Percentiles rank a stretch among this genome's conserved stretches.
Conservation (phyloP, 1,140 invertebrate genomes). For the Drosophila varians region DNA sequence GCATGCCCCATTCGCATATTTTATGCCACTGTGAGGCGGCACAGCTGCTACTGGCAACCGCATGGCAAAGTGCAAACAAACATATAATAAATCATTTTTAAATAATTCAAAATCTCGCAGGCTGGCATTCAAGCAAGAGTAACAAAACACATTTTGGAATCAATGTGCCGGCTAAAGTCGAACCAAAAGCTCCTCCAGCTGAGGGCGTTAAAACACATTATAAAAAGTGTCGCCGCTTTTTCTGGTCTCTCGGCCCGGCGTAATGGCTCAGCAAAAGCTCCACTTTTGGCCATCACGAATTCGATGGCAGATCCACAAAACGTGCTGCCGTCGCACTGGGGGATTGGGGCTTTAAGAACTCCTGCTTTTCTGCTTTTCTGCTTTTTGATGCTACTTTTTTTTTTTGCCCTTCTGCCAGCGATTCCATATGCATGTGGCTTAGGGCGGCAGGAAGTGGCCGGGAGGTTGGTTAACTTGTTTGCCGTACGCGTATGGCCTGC, state of each 20-base stretch:
- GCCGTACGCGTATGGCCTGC: conserved; percentile 58
- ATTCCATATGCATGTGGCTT: conserved; percentile 40
- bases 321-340: conserved; percentile 44
- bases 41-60: conserved; percentile 61
- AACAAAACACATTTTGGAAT: conserved; percentile 7
- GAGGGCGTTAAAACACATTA: conserved; percentile 8
- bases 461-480: conserved; percentile 49
- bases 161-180: conserved; percentile 34
- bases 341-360: conserved; percentile 59
- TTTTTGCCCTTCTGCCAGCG: neutral
- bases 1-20: neutral
- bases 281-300: conserved; percentile 72
- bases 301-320: conserved; percentile 60
- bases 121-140: neutral
- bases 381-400: neutral
- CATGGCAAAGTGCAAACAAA: conserved; percentile 73
- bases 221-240: conserved; percentile 27
- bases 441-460: neutral
- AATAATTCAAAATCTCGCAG: conserved; percentile 72
- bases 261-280: conserved; percentile 69
- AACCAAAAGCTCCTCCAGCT: conserved; percentile 2
- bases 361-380: neutral
- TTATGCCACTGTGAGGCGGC: conserved; percentile 14
- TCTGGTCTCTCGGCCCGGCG: conserved; percentile 34
- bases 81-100: conserved; percentile 79